Base-by-base conservation (phyloP, 2,797 vertebrate genomes). In the Chelmon rostratus region DNA sequence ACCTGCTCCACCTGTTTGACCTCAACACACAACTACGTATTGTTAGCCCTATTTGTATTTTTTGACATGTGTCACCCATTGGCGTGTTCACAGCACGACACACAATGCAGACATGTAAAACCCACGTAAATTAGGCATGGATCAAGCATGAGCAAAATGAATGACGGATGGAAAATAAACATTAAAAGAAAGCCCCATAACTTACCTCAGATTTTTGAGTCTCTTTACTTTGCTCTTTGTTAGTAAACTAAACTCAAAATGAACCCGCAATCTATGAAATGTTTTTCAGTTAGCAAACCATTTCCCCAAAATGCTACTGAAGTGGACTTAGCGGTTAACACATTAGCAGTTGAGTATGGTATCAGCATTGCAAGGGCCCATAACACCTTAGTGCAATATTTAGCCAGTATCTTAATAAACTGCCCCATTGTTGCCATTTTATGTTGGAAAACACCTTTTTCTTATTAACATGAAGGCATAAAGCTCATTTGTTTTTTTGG, bases 341-440 rank as follows among this genome's bases (percentile, higher is more conserved):
- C 81, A 84, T 87, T 79, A 81, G 63, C 18, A 0, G 23, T 75
- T 78, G 78, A 83, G 19, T 65, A 64, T 19, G 11, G 16, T 63
- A 79, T 88, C 78, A 87, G 68, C 82, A 79, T 64, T 78, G 67
- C 49, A 84, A 18, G 19, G 42, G 25, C 31, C n/a, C 44, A 50
- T 42, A 74, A 74, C 25, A 78, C 49, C 42, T 75, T 33, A 63
- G n/a, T 66, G 33, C 33, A 23, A 49, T 58, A 61, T 31, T 49
- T 59, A 40, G 44, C 31, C 31, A 19, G 46, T 12, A 68, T 53
- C 28, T 49, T 12, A 49, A 23, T 31, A 83, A 65, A 57, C 42
- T 47, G 19, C 8, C 18, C 8, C 52, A 67, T 78, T 18, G 54
- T 62, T 74, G 10, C 28, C 33, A 59, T 11, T 68, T 68, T 25